Percentiles rank a stretch among this genome's conserved stretches.
These are phyloP conservation scores for Conger conger DNA, from an alignment of 2,113 vertebrate species.

Conservation along the genomic window DNA sequence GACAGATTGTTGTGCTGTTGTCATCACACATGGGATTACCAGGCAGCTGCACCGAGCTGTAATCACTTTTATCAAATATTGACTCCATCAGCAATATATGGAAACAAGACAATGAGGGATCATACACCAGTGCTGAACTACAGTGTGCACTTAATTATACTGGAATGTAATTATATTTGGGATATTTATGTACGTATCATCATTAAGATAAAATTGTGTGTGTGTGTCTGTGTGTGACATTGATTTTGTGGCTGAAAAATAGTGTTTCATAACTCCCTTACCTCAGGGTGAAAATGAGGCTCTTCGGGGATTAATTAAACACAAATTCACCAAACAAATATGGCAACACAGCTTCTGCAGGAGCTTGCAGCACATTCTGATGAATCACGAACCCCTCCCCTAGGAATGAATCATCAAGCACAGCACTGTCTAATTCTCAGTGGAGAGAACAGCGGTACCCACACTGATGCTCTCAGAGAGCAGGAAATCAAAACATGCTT, in stretches of 20 bases:
- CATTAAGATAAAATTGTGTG: no score
- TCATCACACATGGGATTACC: constrained; percentile 7
- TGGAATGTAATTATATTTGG: background rate
- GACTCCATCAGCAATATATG: constrained; percentile 9
- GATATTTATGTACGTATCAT: no score
- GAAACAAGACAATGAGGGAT: background rate
- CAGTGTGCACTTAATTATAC: constrained; percentile 5
- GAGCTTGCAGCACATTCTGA: background rate
- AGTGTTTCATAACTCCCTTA: background rate
- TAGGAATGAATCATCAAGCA: background rate
- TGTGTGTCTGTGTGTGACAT: background rate
- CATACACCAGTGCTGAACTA: background rate
- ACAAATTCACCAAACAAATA: background rate
- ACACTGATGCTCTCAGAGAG: background rate
- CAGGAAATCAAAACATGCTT: background rate
- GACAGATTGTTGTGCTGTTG: background rate
- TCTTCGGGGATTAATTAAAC: background rate
- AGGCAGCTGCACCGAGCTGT: background rate
- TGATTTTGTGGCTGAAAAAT: background rate
- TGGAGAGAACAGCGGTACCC: background rate
- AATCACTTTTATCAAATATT: constrained; percentile 14
- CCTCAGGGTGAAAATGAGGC: background rate
- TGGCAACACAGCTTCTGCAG: background rate
- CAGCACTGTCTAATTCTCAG: background rate
- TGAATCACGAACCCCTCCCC: background rate